Conservation (phyloP, 2,113 vertebrate genomes). For the Centrocercus urophasianus region DNA sequence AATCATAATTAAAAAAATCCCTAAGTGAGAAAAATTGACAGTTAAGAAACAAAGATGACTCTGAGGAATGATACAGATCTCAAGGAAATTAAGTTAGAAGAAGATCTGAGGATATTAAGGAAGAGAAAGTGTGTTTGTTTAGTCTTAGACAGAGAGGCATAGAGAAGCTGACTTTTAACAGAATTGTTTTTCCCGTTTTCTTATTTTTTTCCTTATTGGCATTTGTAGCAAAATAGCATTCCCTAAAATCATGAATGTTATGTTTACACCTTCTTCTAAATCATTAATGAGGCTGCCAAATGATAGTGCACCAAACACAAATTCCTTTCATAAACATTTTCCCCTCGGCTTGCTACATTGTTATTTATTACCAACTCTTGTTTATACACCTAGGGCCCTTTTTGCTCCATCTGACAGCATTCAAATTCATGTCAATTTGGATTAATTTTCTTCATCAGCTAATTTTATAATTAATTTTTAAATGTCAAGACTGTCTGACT, state of each 20-base stretch:
- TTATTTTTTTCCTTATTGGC: background rate
- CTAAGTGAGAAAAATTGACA: background rate
- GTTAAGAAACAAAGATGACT: background rate
- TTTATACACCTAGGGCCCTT: slow-evolving; percentile 54
- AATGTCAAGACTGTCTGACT: background rate
- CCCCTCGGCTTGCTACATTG: slow-evolving; percentile 22
- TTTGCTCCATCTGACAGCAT: slow-evolving; percentile 31
- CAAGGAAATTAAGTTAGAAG: background rate
- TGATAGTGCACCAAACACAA: slow-evolving; percentile 42
- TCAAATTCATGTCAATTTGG: slow-evolving; percentile 53
- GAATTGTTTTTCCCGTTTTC: background rate
- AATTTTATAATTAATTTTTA: slow-evolving; percentile 55
- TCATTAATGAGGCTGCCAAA: slow-evolving; percentile 54
- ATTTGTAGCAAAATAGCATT: slow-evolving; percentile 1
- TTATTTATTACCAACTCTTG: slow-evolving; percentile 55
- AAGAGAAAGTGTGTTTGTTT: background rate
- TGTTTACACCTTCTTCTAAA: slow-evolving; percentile 39
- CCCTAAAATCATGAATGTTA: slow-evolving; percentile 30
- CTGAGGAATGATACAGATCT: background rate
- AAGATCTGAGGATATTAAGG: background rate
- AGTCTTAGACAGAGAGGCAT: background rate
- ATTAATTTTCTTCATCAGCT: slow-evolving; percentile 56
- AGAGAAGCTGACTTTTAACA: background rate
- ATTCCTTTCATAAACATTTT: slow-evolving; percentile 58
- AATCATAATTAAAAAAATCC: background rate